Conservation (phyloP, 2,888 invertebrate genomes). For the Crioceris asparagi region DNA sequence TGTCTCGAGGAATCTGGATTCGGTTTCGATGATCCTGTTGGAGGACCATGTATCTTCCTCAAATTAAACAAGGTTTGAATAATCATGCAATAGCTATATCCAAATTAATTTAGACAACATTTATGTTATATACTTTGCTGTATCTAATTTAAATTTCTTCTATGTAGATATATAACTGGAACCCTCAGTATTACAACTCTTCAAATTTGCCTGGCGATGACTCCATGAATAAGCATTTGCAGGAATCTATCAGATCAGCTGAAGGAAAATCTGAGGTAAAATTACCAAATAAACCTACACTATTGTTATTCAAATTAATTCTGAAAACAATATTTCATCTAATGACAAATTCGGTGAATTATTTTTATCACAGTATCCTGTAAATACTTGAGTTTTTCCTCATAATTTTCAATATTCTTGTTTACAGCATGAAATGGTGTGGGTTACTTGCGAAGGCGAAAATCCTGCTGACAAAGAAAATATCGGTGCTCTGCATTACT, state of each 20-base stretch:
- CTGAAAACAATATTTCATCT: too few relatives aligned
- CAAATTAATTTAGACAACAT: too few relatives aligned
- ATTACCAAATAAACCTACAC: too few relatives aligned
- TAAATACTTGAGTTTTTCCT: neutral
- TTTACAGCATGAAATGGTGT: conserved; percentile 58
- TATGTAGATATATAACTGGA: conserved; percentile 80
- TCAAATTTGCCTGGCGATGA: conserved; percentile 58
- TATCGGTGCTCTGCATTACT: conserved; percentile 83
- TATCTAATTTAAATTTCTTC: conserved; percentile 2
- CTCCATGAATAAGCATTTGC: conserved; percentile 63
- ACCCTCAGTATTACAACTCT: conserved; percentile 66
- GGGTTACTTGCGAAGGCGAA: conserved; percentile 92
- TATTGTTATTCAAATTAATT: neutral
- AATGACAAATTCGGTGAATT: too few relatives aligned
- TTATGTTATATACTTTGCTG: neutral
- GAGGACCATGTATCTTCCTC: conserved; percentile 89
- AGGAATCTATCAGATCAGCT: conserved; percentile 49
- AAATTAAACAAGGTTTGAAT: conserved; percentile 86
- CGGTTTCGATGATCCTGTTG: conserved; percentile 58
- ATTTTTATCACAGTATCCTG: too few relatives aligned
- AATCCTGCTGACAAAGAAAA: conserved; percentile 89
- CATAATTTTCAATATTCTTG: neutral
- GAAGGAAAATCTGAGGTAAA: conserved; percentile 20
- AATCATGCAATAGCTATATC: too few relatives aligned
- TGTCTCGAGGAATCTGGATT: conserved; percentile 71